Conservation (phyloP, 2,888 invertebrate species). For the Lydus trimaculatus region DNA sequence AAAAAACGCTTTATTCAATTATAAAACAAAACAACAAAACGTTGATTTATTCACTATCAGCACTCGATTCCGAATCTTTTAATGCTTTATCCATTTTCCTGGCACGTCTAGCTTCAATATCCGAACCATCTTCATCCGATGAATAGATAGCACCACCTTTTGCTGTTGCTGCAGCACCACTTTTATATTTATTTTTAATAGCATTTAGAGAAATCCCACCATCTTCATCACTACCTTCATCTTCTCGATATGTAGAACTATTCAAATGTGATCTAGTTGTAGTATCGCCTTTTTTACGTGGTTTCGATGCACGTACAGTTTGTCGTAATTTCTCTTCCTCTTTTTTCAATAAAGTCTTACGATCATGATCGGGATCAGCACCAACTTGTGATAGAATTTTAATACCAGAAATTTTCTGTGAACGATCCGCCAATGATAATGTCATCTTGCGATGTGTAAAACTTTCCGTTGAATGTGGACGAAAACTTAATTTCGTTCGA, state of each 20-base stretch:
- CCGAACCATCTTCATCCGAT: slow-evolving; percentile 86
- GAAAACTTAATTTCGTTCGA: slow-evolving; percentile 94
- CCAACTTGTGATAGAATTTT: slow-evolving; percentile 95
- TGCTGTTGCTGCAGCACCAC: slow-evolving; percentile 62
- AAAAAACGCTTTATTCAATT: slow-evolving; percentile 44
- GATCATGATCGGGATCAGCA: slow-evolving; percentile 92
- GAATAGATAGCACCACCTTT: slow-evolving; percentile 79
- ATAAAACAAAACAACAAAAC: slow-evolving; percentile 18
- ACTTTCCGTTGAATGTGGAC: slow-evolving; percentile 98
- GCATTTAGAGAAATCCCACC: slow-evolving; percentile 91
- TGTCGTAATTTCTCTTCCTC: slow-evolving; percentile 96
- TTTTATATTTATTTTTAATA: slow-evolving; percentile 94
- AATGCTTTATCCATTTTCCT: slow-evolving; percentile 77
- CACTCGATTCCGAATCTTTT: slow-evolving; percentile 75
- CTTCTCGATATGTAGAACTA: slow-evolving; percentile 65
- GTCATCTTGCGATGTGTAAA: slow-evolving; percentile 99
- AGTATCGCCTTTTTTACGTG: slow-evolving; percentile 57
- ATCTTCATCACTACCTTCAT: slow-evolving; percentile 93
- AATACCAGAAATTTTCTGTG: slow-evolving; percentile 92
- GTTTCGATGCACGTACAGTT: slow-evolving; percentile 73
- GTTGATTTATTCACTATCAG: slow-evolving; percentile 50
- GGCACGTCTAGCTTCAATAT: slow-evolving; percentile 77
- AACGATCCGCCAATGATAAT: slow-evolving; percentile 93
- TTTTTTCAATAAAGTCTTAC: slow-evolving; percentile 85
- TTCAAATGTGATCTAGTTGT: slow-evolving; percentile 55